Conservation (phyloP, 2,888 invertebrate genomes). For the Nemotelus nigrinus region DNA sequence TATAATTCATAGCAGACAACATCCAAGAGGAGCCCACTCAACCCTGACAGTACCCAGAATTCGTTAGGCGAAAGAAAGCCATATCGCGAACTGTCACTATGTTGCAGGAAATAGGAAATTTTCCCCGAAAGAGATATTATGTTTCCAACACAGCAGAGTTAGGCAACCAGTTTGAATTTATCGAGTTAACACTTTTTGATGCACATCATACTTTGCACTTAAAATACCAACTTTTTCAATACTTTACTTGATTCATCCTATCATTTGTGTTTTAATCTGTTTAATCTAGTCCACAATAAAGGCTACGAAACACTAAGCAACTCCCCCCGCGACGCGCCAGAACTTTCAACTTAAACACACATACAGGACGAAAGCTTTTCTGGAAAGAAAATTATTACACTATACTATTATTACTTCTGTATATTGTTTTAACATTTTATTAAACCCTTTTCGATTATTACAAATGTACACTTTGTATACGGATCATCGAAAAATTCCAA, state of each 20-base stretch:
- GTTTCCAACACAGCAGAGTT: conserved; percentile 19
- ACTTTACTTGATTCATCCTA: conserved; percentile 39
- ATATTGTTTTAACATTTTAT: conserved; percentile 40
- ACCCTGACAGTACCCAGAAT: no score
- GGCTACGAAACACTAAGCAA: conserved; percentile 18
- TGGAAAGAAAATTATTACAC: conserved; percentile 19
- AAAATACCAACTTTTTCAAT: neutral
- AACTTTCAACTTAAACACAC: conserved; percentile 17
- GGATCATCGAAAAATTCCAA: conserved; percentile 24
- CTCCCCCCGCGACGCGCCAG: neutral
- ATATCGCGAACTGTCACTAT: no score
- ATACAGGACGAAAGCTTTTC: conserved; percentile 29
- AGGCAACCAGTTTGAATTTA: conserved; percentile 27
- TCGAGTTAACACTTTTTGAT: conserved; percentile 23
- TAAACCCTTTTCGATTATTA: conserved; percentile 45
- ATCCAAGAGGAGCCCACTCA: neutral
- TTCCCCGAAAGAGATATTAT: neutral
- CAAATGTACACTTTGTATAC: conserved; percentile 46
- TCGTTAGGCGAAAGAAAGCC: no score
- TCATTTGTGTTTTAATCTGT: neutral
- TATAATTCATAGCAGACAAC: neutral
- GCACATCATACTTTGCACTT: conserved; percentile 30
- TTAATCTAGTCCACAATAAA: conserved; percentile 25
- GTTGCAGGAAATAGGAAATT: no score
- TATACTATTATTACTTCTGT: neutral